Conservation (phyloP, 1,140 invertebrate species). For the Ruditapes philippinarum region DNA sequence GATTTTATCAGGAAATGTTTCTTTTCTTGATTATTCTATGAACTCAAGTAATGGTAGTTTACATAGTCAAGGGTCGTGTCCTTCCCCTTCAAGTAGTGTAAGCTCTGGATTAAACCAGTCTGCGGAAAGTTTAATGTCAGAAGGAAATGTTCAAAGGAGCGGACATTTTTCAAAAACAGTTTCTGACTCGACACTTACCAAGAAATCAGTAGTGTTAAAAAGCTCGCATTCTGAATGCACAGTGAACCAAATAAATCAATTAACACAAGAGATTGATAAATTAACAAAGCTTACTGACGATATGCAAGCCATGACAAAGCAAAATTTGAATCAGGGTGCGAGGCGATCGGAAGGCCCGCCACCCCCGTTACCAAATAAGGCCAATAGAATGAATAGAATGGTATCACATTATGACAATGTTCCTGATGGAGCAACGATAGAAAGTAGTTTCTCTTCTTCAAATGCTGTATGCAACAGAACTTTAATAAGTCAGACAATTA, state of each 20-base stretch:
- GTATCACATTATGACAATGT: slow-evolving; percentile 92
- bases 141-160: slow-evolving; percentile 9
- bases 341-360: slow-evolving; percentile 10
- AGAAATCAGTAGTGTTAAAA: slow-evolving; percentile 60
- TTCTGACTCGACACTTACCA: slow-evolving; percentile 70
- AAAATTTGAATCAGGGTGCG: slow-evolving; percentile 45
- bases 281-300: slow-evolving; percentile 83
- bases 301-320: slow-evolving; percentile 77
- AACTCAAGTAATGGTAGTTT: slow-evolving; percentile 65
- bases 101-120: slow-evolving; percentile 80
- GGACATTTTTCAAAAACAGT: slow-evolving; percentile 69
- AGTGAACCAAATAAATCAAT: slow-evolving; percentile 81
- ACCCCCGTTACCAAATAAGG: slow-evolving; percentile 93
- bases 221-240: slow-evolving; percentile 73
- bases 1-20: slow-evolving; percentile 53
- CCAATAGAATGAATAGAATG: slow-evolving; percentile 88
- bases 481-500: slow-evolving; percentile 82
- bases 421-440: slow-evolving; percentile 68
- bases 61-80: slow-evolving; percentile 48
- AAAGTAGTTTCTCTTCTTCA: slow-evolving; percentile 16
- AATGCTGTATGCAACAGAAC: slow-evolving; percentile 79
- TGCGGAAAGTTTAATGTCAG: slow-evolving; percentile 72
- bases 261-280: slow-evolving; percentile 82
- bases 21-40: slow-evolving; percentile 52
- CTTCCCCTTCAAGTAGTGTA: slow-evolving; percentile 77